Percentiles rank a stretch among this genome's conserved stretches.
These are phyloP conservation scores for Trimorus sp. DNA, from an alignment of 2,888 invertebrate genomes.

Conservation along the genomic window DNA sequence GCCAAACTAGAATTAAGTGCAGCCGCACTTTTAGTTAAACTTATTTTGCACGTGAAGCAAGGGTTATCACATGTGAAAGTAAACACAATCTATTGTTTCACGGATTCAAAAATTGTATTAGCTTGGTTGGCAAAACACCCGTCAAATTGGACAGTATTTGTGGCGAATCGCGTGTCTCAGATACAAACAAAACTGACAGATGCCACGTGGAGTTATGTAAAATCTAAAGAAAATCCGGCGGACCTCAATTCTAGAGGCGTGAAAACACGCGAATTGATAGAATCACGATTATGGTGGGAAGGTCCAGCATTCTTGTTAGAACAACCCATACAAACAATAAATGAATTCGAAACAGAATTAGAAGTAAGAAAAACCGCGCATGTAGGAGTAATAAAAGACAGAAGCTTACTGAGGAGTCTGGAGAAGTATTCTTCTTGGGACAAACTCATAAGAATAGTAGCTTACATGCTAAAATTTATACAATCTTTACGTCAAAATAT, in stretches of 20 bases:
- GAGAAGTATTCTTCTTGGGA: too few species aligned
- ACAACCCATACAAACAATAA: neutral
- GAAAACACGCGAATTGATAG: neutral
- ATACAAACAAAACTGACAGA: neutral
- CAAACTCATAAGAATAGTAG: neutral
- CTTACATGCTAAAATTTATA: too few species aligned
- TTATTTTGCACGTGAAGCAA: neutral
- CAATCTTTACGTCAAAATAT: too few species aligned
- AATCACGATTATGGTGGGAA: neutral
- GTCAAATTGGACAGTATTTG: constrained; percentile 2
- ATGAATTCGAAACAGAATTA: too few species aligned
- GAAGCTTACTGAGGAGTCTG: neutral
- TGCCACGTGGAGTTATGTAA: neutral
- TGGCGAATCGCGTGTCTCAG: neutral
- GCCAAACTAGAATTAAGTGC: neutral
- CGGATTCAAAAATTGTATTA: constrained; percentile 12
- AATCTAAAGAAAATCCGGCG: neutral
- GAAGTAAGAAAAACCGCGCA: neutral
- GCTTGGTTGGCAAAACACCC: too few species aligned
- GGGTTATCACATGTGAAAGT: neutral
- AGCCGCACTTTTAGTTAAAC: neutral
- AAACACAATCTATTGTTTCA: neutral
- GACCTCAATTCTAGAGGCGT: neutral
- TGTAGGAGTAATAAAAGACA: neutral
- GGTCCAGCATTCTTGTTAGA: neutral